phyloP scores from a whole-genome alignment of 2,888 invertebrate genomes.

The Chorisops tibialis region DNA sequence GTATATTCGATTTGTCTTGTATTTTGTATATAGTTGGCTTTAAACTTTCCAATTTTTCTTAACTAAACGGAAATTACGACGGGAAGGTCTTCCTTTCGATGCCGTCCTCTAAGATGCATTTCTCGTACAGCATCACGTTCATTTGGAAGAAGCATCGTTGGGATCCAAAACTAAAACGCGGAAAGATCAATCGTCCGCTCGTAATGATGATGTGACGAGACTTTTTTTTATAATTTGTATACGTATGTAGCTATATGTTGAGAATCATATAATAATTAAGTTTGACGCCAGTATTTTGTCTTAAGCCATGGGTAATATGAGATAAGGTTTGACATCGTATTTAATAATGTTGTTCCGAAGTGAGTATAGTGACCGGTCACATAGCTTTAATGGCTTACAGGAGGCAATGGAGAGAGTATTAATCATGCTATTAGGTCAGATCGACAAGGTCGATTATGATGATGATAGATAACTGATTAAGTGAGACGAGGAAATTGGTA shows the following conservation, averaged over 20 bases:
- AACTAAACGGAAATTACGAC: not conserved
- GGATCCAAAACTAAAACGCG: slow-evolving; percentile 11
- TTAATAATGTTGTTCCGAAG: too few relatives aligned
- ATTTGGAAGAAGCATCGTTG: not conserved
- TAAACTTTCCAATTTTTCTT: slow-evolving; percentile 9
- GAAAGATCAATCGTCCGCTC: slow-evolving; percentile 15
- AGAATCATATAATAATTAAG: too few relatives aligned
- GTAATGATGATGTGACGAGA: slow-evolving; percentile 13
- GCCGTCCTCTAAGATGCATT: not conserved
- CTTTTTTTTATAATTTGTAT: too few relatives aligned
- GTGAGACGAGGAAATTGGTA: not conserved
- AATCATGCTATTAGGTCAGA: slow-evolving; percentile 4
- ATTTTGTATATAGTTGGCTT: too few relatives aligned
- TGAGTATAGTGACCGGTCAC: too few relatives aligned
- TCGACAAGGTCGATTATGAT: slow-evolving; percentile 17
- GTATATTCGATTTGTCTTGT: too few relatives aligned
- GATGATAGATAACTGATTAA: not conserved
- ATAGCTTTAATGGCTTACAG: not conserved
- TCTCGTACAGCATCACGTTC: too few relatives aligned
- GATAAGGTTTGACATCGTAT: too few relatives aligned
- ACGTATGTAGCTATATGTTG: too few relatives aligned
- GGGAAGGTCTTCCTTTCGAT: slow-evolving; percentile 18
- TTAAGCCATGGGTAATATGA: too few relatives aligned
- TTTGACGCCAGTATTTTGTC: too few relatives aligned
- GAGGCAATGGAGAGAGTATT: not conserved